Evolutionary conservation across 2,113 vertebrate species (phyloP).

Genomic region (Machaerirhynchus nigripectus): DNA sequence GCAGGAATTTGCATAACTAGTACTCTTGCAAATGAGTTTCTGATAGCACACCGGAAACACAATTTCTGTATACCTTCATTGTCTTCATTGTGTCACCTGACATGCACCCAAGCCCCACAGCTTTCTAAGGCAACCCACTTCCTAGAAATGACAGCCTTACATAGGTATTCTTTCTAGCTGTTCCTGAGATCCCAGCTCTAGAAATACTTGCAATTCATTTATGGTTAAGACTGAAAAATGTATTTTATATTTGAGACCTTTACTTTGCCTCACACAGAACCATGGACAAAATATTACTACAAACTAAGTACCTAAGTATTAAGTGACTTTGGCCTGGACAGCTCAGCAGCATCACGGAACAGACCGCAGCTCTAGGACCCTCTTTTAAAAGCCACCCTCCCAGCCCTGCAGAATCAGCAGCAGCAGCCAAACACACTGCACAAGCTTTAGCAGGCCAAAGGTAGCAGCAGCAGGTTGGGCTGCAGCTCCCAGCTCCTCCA

Average conservation of each 20-base stretch:
- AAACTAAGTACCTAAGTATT: no score
- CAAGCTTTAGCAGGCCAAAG: background rate
- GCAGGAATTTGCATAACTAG: background rate
- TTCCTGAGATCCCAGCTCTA: background rate
- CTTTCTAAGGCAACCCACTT: background rate
- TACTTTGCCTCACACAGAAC: background rate
- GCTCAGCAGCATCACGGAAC: background rate
- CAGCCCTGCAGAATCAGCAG: background rate
- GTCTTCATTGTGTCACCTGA: background rate
- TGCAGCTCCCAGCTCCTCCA: background rate
- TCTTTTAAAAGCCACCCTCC: background rate
- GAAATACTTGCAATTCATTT: background rate
- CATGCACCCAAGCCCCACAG: background rate
- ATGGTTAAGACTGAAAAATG: background rate
- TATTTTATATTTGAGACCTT: background rate
- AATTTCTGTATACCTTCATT: background rate
- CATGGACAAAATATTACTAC: background rate
- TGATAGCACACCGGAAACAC: background rate
- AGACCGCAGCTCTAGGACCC: background rate
- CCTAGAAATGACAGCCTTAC: background rate
- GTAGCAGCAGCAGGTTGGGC: background rate
- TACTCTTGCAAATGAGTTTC: background rate
- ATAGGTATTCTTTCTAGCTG: background rate
- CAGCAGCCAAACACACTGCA: background rate
- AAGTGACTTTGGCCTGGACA: background rate